phyloP scores from a whole-genome alignment of 1,140 invertebrate species.

The Trinorchestia longiramus region DNA sequence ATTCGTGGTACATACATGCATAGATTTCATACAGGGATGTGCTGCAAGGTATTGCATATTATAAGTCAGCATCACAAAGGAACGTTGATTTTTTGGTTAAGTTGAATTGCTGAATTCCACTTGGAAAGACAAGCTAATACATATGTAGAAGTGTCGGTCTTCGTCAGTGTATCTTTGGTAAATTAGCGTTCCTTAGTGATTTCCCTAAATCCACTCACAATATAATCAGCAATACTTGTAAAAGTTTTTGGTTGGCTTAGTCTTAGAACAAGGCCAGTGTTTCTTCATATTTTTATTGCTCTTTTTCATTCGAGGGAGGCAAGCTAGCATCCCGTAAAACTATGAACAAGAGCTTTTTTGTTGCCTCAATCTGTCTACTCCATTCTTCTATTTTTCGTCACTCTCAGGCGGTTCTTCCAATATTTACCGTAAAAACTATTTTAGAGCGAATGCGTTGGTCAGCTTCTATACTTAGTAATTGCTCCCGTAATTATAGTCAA shows the following conservation, averaged over 20 bases:
- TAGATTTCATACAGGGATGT: too few species aligned
- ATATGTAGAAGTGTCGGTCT: not conserved
- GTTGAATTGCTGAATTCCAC: too few species aligned
- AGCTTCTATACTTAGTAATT: too few species aligned
- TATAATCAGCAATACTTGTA: not conserved
- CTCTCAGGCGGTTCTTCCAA: too few species aligned
- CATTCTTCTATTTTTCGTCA: not conserved
- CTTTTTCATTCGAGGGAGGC: not conserved
- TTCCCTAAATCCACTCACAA: not conserved
- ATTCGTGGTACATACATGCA: too few species aligned
- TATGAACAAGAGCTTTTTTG: not conserved
- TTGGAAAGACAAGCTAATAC: too few species aligned
- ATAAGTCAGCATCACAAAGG: too few species aligned
- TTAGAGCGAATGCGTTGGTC: too few species aligned
- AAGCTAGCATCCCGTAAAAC: not conserved
- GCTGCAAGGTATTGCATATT: too few species aligned
- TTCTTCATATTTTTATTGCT: not conserved
- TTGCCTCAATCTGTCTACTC: not conserved
- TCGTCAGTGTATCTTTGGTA: not conserved
- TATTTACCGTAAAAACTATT: too few species aligned
- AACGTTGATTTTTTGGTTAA: too few species aligned
- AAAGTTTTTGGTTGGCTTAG: not conserved
- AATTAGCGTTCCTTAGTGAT: not conserved
- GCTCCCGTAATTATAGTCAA: too few species aligned
- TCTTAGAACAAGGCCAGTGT: not conserved